Evolutionary conservation across 2,113 vertebrate species (phyloP).

Genomic region (Melanostigma gelatinosum): DNA sequence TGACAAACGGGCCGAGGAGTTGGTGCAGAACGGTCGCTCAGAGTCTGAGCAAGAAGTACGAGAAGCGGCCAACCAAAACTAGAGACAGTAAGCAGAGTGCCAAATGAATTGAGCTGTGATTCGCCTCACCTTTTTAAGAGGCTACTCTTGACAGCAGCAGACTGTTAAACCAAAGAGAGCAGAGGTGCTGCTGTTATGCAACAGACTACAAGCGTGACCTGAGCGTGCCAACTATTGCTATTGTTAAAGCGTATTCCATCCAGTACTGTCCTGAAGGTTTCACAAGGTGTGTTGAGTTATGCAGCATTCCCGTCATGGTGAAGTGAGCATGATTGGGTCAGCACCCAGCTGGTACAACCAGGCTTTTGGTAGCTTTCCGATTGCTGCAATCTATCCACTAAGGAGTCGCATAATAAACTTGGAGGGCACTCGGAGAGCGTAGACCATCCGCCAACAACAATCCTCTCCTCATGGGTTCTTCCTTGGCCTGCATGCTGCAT

Average conservation of each 20-base stretch:
- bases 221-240: conserved; percentile 17
- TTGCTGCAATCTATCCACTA: not conserved
- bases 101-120: conserved; percentile 7
- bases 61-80: conserved; percentile 39
- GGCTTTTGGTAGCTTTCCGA: not conserved
- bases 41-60: conserved; percentile 27
- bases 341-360: not conserved
- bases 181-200: not conserved
- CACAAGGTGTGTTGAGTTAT: conserved; percentile 1
- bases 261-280: conserved; percentile 7
- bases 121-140: conserved; percentile 1
- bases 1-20: conserved; percentile 31
- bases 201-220: conserved; percentile 1
- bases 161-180: conserved; percentile 15
- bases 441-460: not conserved
- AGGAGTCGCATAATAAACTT: not conserved
- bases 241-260: conserved; percentile 1
- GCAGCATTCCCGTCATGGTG: not conserved
- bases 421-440: not conserved
- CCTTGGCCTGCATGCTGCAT: not conserved
- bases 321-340: conserved; percentile 2
- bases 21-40: conserved; percentile 1
- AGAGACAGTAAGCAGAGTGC: not conserved
- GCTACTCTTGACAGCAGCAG: conserved; percentile 9
- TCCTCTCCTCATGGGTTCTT: not conserved